Evolutionary conservation across 2,888 invertebrate genomes (phyloP).

Genomic region (Macrosoma leucophasiata): DNA sequence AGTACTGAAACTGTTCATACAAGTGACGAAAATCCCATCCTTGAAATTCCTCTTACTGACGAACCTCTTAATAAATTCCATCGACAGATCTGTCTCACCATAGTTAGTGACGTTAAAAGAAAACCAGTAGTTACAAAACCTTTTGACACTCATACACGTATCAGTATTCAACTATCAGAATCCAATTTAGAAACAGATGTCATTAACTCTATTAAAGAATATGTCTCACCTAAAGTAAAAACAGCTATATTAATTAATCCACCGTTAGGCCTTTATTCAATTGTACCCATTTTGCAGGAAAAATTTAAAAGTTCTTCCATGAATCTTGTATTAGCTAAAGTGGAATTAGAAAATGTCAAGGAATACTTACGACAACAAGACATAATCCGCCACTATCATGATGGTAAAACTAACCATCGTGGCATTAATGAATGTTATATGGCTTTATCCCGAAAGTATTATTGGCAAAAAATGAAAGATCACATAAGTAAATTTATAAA

Average conservation of each 20-base stretch:
- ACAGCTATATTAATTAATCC: conserved; percentile 26
- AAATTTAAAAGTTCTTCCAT: conserved; percentile 26
- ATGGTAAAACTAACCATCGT: conserved; percentile 29
- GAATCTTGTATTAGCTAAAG: conserved; percentile 24
- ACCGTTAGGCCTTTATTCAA: conserved; percentile 17
- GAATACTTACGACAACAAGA: conserved; percentile 27
- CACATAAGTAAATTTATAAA: conserved; percentile 27
- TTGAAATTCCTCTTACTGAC: conserved; percentile 25
- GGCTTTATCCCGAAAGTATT: conserved; percentile 24
- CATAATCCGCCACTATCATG: conserved; percentile 28
- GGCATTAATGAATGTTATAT: conserved; percentile 27
- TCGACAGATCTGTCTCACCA: conserved; percentile 16
- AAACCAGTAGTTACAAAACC: conserved; percentile 22
- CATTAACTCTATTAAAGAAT: conserved; percentile 26
- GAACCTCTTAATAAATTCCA: conserved; percentile 25
- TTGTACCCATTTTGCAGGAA: conserved; percentile 25
- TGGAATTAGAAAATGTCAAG: conserved; percentile 24
- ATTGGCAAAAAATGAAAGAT: conserved; percentile 30
- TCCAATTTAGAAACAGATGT: conserved; percentile 26
- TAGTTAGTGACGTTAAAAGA: conserved; percentile 25
- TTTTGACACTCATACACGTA: conserved; percentile 24
- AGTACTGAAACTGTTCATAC: conserved; percentile 24
- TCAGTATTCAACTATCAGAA: conserved; percentile 21
- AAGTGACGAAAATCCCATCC: conserved; percentile 21
- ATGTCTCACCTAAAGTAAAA: conserved; percentile 28